Base-by-base conservation (phyloP, 1,140 invertebrate genomes). In the Aethina tumida region DNA sequence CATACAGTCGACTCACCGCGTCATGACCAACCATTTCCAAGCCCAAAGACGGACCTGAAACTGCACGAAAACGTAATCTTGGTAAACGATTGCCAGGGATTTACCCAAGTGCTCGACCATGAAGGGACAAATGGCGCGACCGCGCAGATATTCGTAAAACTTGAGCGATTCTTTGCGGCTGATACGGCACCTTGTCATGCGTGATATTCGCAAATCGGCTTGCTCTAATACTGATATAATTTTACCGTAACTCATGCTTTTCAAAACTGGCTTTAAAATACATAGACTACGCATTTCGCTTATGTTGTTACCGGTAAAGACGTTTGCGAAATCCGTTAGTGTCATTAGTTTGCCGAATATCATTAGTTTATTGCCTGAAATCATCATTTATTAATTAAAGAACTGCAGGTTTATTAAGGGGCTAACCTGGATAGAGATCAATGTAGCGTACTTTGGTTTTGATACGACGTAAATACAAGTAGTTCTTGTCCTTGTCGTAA, bases 281-380 rank as follows among this genome's bases (percentile, higher is more conserved):
- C n/a, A n/a, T n/a, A n/a, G n/a, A n/a, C n/a, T n/a, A n/a, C n/a
- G n/a, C 19, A 55, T 52, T 27, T 56, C 54, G 8, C 63, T 62
- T 13, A 75, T 55, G 41, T 63, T 64, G 47, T 60, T 62, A 45
- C 62, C 64, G 1, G 74, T 76, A 10, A 37, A 40, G 25, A 44
- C 65, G 59, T 85, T 77, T 2, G 69, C 79, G 58, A 75, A 84
- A 56, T 74, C 75, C 8, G 65, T 68, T 28, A 85, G 69, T 50
- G 69, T 76, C 16, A 85, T 69, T 43, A 73, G 72, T 31, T 81
- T 57, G 2, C 75, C 74, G 51, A 80, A 75, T 46, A 87, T 70
- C 20, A 73, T 75, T 6, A 85, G 60, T 3, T 70, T 69, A 44
- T 73, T 76, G 6, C 79, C 80, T n/a, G n/a, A n/a, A n/a, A n/a